Conservation (phyloP, 2,888 invertebrate species). For the Omphaloscelis lunosa region DNA sequence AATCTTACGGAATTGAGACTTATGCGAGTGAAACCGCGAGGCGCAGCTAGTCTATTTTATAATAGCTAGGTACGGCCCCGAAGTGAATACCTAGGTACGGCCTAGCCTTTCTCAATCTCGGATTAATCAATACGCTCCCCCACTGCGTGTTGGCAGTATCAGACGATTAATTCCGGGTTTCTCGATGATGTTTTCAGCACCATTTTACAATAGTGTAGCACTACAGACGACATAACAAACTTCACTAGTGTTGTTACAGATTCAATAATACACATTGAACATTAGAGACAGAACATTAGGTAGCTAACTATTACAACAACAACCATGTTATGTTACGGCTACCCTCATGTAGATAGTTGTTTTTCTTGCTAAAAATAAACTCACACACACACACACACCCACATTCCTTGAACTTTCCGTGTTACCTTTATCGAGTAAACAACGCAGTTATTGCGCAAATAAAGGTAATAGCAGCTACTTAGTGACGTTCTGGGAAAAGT, state of each 20-base stretch:
- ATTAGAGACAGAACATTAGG: neutral
- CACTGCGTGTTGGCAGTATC: neutral
- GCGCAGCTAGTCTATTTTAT: too few relatives aligned
- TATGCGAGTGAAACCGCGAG: too few relatives aligned
- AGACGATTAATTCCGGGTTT: neutral
- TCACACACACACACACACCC: too few relatives aligned
- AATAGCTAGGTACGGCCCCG: too few relatives aligned
- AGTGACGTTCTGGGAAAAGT: neutral
- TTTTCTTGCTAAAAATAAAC: conserved; percentile 33
- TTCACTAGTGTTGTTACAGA: too few relatives aligned
- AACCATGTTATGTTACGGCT: too few relatives aligned
- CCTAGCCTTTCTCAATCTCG: neutral
- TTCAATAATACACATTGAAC: too few relatives aligned
- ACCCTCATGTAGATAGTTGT: neutral
- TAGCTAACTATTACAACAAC: neutral
- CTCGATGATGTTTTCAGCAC: too few relatives aligned
- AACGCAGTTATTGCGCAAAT: conserved; percentile 2
- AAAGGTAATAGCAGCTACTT: conserved; percentile 23
- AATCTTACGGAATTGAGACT: too few relatives aligned
- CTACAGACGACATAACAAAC: too few relatives aligned
- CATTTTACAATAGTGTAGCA: too few relatives aligned
- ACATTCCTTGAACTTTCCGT: conserved; percentile 25
- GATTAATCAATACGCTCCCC: neutral
- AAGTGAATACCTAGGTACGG: too few relatives aligned
- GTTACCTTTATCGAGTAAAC: conserved; percentile 26